Percentiles rank a stretch among this genome's conserved stretches.
Evolutionary conservation across 2,888 invertebrate species (phyloP).

Genomic region (Parochlus steinenii): DNA sequence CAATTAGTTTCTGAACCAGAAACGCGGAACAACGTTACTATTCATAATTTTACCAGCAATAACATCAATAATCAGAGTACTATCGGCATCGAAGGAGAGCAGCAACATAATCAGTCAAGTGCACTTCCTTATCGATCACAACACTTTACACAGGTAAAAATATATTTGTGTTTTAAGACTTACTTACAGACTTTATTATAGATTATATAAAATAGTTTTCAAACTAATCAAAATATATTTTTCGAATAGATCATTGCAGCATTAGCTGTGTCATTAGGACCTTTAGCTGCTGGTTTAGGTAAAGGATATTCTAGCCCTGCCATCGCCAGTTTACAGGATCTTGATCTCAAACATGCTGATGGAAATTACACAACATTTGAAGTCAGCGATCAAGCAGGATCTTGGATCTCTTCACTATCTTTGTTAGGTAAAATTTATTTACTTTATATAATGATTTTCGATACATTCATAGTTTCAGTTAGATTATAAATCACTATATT

Average conservation of each 20-base stretch:
- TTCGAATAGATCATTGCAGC: slow-evolving; percentile 47
- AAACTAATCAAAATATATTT: no score
- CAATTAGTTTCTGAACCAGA: no score
- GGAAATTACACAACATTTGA: slow-evolving; percentile 37
- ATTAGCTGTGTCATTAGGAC: slow-evolving; percentile 52
- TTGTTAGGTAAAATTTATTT: slow-evolving; percentile 36
- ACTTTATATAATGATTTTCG: not conserved
- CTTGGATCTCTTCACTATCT: slow-evolving; percentile 57
- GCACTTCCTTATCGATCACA: no score
- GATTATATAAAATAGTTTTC: no score
- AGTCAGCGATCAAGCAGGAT: slow-evolving; percentile 48
- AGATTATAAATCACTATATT: not conserved
- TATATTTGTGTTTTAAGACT: no score
- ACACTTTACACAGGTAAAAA: no score
- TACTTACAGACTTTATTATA: no score
- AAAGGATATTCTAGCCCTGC: slow-evolving; percentile 63
- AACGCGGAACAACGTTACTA: slow-evolving; percentile 11
- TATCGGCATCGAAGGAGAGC: no score
- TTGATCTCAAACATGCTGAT: slow-evolving; percentile 22
- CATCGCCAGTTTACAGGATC: slow-evolving; percentile 49
- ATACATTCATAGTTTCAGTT: no score
- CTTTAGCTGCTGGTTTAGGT: slow-evolving; percentile 54
- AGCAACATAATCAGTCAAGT: no score
- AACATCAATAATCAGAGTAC: slow-evolving; percentile 10
- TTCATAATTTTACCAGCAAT: slow-evolving; percentile 10